These are phyloP conservation scores for Yponomeuta plumbellus DNA, from an alignment of 2,888 invertebrate genomes.

Conservation along the genomic window DNA sequence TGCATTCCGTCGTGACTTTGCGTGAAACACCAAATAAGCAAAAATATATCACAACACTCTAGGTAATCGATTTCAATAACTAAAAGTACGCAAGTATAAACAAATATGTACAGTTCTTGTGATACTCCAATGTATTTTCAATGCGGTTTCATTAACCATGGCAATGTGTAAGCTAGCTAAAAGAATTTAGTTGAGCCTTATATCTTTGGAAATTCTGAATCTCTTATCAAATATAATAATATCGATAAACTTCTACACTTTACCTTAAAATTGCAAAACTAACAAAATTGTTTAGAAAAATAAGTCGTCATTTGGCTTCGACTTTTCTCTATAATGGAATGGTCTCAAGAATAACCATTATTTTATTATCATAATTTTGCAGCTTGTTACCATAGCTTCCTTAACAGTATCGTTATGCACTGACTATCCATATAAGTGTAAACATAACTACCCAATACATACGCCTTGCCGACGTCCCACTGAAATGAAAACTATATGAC, in stretches of 20 bases:
- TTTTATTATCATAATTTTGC: slow-evolving; percentile 16
- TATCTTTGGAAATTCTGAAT: slow-evolving; percentile 70
- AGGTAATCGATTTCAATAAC: slow-evolving; percentile 14
- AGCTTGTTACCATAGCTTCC: slow-evolving; percentile 10
- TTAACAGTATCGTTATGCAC: slow-evolving; percentile 14
- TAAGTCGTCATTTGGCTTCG: slow-evolving; percentile 74
- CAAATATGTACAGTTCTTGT: slow-evolving; percentile 16
- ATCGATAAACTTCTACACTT: slow-evolving; percentile 69
- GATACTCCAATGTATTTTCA: slow-evolving; percentile 13
- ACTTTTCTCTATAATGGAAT: slow-evolving; percentile 70
- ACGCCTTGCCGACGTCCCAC: background rate
- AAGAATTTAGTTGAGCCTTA: slow-evolving; percentile 69
- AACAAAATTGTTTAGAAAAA: slow-evolving; percentile 75
- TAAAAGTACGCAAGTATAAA: slow-evolving; percentile 9
- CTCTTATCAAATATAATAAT: slow-evolving; percentile 57
- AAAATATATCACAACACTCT: slow-evolving; percentile 16
- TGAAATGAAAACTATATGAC: background rate
- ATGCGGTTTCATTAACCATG: slow-evolving; percentile 28
- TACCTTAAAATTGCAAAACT: slow-evolving; percentile 67
- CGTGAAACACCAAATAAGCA: background rate
- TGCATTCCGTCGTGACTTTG: background rate
- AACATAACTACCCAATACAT: background rate
- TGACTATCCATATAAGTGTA: slow-evolving; percentile 6
- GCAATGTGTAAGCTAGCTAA: slow-evolving; percentile 51
- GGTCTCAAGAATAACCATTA: slow-evolving; percentile 68